phyloP scores from a whole-genome alignment of 2,113 vertebrate genomes.

The Pluvianellus socialis region DNA sequence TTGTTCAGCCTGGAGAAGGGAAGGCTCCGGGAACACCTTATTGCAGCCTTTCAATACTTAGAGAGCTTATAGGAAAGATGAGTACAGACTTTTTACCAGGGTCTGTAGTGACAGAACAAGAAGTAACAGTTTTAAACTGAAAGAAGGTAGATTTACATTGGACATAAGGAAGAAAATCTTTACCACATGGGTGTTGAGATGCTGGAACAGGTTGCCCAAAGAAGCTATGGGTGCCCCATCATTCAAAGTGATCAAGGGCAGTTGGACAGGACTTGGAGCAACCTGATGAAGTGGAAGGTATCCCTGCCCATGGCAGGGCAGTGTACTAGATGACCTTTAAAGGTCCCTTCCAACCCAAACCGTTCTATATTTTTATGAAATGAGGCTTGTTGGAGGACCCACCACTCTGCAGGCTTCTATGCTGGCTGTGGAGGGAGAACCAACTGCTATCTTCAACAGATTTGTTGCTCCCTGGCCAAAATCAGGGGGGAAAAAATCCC shows the following conservation, averaged over 20 bases:
- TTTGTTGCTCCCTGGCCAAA: background rate
- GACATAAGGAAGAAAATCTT: background rate
- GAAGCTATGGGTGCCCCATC: background rate
- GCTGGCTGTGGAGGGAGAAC: background rate
- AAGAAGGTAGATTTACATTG: background rate
- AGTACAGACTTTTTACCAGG: background rate
- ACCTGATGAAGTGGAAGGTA: background rate
- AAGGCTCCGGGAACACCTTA: background rate
- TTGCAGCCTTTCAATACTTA: fast-evolving
- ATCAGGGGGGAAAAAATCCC: background rate
- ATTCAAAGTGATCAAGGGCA: background rate
- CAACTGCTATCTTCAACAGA: background rate
- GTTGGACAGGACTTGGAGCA: background rate
- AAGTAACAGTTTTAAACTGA: background rate
- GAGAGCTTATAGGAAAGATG: background rate
- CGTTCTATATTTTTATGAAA: background rate
- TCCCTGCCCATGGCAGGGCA: background rate
- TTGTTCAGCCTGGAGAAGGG: background rate
- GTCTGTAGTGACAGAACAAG: background rate
- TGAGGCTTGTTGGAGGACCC: background rate
- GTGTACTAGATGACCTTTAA: background rate
- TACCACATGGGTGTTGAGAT: background rate
- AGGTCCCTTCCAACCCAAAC: background rate
- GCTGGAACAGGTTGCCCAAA: background rate
- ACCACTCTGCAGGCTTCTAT: background rate